These are phyloP conservation scores for Neocrepidodera transversa DNA, from an alignment of 2,888 invertebrate genomes.

Conservation along the genomic window DNA sequence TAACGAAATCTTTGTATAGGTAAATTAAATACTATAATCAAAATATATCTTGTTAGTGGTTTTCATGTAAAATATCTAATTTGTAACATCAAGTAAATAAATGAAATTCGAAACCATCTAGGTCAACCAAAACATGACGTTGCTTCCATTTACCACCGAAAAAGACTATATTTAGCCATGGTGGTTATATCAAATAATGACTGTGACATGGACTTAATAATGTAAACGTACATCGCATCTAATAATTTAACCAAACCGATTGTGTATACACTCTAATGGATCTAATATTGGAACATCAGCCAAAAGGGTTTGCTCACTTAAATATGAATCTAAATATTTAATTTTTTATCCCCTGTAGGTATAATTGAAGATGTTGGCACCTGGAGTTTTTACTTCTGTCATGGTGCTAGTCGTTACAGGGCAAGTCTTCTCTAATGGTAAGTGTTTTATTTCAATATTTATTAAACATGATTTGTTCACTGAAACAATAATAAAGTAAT, in stretches of 20 bases:
- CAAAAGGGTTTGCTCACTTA: constrained; percentile 23
- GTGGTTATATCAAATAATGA: not conserved
- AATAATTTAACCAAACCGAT: constrained; percentile 1
- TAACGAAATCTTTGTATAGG: too few species aligned
- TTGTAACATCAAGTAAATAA: too few species aligned
- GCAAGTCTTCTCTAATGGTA: constrained; percentile 59
- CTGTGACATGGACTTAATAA: not conserved
- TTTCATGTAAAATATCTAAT: too few species aligned
- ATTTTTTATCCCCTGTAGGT: constrained; percentile 48
- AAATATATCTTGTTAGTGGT: too few species aligned
- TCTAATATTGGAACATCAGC: constrained; percentile 3
- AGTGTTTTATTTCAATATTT: constrained; percentile 50
- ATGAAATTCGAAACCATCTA: not conserved
- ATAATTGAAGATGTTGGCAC: constrained; percentile 53
- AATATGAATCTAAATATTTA: constrained; percentile 31
- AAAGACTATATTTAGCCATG: constrained; percentile 1
- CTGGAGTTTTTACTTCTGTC: constrained; percentile 50
- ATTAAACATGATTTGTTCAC: constrained; percentile 9
- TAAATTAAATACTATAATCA: too few species aligned
- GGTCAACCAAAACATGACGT: constrained; percentile 4
- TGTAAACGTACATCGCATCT: not conserved
- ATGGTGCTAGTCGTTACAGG: constrained; percentile 54
- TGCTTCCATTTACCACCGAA: not conserved
- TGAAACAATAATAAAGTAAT: constrained; percentile 14
- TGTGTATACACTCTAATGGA: constrained; percentile 29